Evolutionary conservation across 2,888 invertebrate species (phyloP).

Genomic region (Caenorhabditis zanzibari): DNA sequence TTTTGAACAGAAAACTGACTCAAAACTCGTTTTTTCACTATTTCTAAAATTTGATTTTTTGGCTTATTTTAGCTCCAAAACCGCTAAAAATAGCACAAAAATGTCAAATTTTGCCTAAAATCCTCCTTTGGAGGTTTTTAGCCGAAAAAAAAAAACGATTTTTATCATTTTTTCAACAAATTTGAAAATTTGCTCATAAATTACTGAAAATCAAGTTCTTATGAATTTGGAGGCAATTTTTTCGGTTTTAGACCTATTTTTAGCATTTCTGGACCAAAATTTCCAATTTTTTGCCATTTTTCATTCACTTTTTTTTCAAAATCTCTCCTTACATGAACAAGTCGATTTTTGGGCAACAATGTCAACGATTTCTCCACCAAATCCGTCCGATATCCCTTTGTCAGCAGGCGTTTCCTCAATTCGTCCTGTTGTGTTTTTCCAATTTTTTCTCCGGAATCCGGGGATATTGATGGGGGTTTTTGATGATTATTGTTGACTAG

Average conservation of each 20-base stretch:
- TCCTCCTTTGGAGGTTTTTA: too few relatives aligned
- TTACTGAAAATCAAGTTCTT: too few relatives aligned
- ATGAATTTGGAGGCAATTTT: too few relatives aligned
- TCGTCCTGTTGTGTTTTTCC: conserved; percentile 47
- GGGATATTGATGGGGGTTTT: too few relatives aligned
- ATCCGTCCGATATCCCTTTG: conserved; percentile 68
- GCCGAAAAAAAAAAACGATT: too few relatives aligned
- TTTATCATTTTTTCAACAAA: too few relatives aligned
- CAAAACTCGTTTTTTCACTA: too few relatives aligned
- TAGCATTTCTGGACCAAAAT: neutral
- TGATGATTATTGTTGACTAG: conserved; percentile 50
- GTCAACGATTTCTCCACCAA: conserved; percentile 59
- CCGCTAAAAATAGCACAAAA: too few relatives aligned
- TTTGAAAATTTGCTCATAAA: too few relatives aligned
- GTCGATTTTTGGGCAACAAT: conserved; percentile 58
- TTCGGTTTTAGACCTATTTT: neutral
- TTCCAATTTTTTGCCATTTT: neutral
- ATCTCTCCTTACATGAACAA: conserved; percentile 59
- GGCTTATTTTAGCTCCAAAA: too few relatives aligned
- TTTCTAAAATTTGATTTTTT: too few relatives aligned
- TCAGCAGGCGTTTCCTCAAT: conserved; percentile 53
- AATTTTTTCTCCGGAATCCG: neutral
- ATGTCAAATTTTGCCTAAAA: too few relatives aligned
- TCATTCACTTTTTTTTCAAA: neutral
- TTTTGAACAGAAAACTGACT: neutral